These are phyloP conservation scores for Novumbra hubbsi DNA, from an alignment of 2,797 vertebrate genomes.

Conservation along the genomic window DNA sequence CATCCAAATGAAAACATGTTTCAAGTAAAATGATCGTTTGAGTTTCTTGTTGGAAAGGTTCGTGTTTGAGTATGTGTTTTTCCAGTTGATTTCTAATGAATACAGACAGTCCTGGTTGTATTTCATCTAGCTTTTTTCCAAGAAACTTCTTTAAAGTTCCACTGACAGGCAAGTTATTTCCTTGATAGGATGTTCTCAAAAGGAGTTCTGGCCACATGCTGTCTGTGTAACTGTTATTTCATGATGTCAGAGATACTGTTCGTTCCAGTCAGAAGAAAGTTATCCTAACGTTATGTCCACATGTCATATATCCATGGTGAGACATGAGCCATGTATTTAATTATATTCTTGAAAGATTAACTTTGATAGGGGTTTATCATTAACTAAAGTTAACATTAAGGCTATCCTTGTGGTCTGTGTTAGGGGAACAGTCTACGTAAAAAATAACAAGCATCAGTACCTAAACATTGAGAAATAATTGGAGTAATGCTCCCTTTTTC, in stretches of 20 bases:
- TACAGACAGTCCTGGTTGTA: not conserved
- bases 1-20: not conserved
- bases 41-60: not conserved
- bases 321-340: not conserved
- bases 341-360: slow-evolving; percentile 45
- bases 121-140: not conserved
- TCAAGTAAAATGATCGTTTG: not conserved
- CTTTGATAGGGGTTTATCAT: slow-evolving; percentile 36
- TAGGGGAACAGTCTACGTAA: slow-evolving; percentile 50
- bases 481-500: slow-evolving; percentile 46
- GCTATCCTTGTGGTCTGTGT: slow-evolving; percentile 34
- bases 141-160: not conserved
- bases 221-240: not conserved
- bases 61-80: not conserved
- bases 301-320: slow-evolving; percentile 11
- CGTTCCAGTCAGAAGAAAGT: slow-evolving; percentile 42
- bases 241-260: slow-evolving; percentile 49
- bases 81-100: not conserved
- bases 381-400: not conserved
- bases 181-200: slow-evolving; percentile 14
- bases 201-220: slow-evolving; percentile 7
- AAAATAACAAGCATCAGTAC: slow-evolving; percentile 62
- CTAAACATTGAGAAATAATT: slow-evolving; percentile 58
- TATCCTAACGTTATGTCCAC: slow-evolving; percentile 53
- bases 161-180: not conserved